Evolutionary conservation across 2,888 invertebrate species (phyloP).

Genomic region (Drosophila glabriapex): DNA sequence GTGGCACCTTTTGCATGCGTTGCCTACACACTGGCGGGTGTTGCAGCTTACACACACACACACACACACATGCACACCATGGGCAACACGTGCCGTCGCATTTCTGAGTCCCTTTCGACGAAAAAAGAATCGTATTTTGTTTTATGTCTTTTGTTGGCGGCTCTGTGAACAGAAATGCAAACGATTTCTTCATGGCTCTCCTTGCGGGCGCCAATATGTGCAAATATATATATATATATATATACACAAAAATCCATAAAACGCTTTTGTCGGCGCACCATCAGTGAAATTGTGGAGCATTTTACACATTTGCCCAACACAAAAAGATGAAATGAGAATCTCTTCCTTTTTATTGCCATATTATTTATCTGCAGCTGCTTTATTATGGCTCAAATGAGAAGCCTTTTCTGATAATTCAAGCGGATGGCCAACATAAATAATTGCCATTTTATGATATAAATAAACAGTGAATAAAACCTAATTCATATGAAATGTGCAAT

Average conservation of each 20-base stretch:
- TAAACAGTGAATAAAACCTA: constrained; percentile 7
- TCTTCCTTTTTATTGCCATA: constrained; percentile 44
- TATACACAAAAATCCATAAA: constrained; percentile 54
- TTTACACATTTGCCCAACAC: constrained; percentile 46
- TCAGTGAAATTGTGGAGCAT: constrained; percentile 38
- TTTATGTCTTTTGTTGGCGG: constrained; percentile 46
- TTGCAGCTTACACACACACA: constrained; percentile 21
- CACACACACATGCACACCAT: constrained; percentile 6
- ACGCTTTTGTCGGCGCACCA: constrained; percentile 35
- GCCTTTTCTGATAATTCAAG: constrained; percentile 26
- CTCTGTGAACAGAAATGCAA: constrained; percentile 29
- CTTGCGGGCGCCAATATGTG: constrained; percentile 24
- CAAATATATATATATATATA: constrained; percentile 1
- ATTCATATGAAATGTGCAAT: constrained; percentile 15
- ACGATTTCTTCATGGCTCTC: constrained; percentile 44
- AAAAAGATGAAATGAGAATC: constrained; percentile 22
- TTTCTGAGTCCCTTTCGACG: neutral
- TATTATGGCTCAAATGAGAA: constrained; percentile 52
- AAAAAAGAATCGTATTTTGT: constrained; percentile 61
- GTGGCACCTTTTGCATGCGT: constrained; percentile 19
- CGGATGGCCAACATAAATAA: constrained; percentile 33
- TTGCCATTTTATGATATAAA: constrained; percentile 23
- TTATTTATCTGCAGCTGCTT: constrained; percentile 46
- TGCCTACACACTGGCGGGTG: constrained; percentile 27
- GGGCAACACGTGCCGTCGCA: constrained; percentile 32